phyloP scores from a whole-genome alignment of 2,888 invertebrate species.

The Scrobipalpa atriplicella region DNA sequence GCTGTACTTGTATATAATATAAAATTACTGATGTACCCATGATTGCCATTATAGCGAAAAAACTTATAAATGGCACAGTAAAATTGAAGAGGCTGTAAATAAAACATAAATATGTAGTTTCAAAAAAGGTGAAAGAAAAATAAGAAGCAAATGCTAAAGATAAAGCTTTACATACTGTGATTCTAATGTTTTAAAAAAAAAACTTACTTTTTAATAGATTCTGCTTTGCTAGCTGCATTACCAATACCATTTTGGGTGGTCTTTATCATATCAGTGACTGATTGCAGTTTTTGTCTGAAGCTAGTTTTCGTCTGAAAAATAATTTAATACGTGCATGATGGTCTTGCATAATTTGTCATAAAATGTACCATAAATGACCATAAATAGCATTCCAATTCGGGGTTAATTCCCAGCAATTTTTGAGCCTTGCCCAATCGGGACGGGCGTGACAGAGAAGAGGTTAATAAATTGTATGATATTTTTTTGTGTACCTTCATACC shows the following conservation, averaged over 20 bases:
- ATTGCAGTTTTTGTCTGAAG: constrained; percentile 93
- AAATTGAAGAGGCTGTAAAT: constrained; percentile 95
- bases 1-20: constrained; percentile 93
- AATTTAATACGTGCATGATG: too few relatives aligned
- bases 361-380: too few relatives aligned
- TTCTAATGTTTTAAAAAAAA: neutral
- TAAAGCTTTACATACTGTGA: too few relatives aligned
- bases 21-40: constrained; percentile 88
- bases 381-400: too few relatives aligned
- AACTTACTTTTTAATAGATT: constrained; percentile 95
- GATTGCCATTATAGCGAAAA: constrained; percentile 90
- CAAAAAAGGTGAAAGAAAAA: neutral
- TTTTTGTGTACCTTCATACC: too few relatives aligned
- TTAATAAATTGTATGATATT: too few relatives aligned
- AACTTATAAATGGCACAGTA: constrained; percentile 96
- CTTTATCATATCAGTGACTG: constrained; percentile 96
- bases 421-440: too few relatives aligned
- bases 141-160: too few relatives aligned
- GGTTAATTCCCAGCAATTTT: too few relatives aligned
- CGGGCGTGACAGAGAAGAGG: too few relatives aligned
- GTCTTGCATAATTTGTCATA: too few relatives aligned
- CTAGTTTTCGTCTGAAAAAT: constrained; percentile 86
- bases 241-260: constrained; percentile 97
- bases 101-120: constrained; percentile 34
- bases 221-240: constrained; percentile 93